A percentile compares a stretch with the other conserved stretches of the same genome.
These are phyloP conservation scores for Myotis yumanensis DNA, from an alignment of 2,113 vertebrate genomes.

Conservation along the genomic window DNA sequence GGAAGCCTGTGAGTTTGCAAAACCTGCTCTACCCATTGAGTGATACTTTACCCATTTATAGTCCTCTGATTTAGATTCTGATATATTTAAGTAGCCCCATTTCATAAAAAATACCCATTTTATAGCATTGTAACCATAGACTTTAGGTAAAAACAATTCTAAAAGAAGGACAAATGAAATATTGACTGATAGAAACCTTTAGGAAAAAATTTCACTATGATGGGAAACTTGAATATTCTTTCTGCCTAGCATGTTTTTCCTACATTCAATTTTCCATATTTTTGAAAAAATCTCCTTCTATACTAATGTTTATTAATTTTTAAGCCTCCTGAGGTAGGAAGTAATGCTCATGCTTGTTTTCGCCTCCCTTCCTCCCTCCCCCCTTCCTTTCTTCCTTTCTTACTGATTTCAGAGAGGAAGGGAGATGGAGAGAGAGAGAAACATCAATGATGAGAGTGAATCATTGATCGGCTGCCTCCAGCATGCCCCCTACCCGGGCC, in stretches of 20 bases:
- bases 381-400: too few species aligned
- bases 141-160: not conserved
- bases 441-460: too few species aligned
- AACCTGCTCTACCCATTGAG: constrained; percentile 38
- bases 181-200: not conserved
- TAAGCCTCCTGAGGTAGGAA: not conserved
- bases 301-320: constrained; percentile 20
- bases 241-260: not conserved
- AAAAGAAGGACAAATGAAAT: not conserved
- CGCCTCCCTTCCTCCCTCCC: too few species aligned
- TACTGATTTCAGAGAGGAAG: too few species aligned
- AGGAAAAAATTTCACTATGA: not conserved
- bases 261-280: not conserved
- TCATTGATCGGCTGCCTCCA: too few species aligned
- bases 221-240: constrained; percentile 12
- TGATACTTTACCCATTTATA: constrained; percentile 15
- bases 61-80: constrained; percentile 23
- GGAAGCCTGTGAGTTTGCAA: constrained; percentile 59
- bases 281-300: constrained; percentile 8
- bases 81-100: constrained; percentile 62
- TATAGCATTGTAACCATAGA: not conserved
- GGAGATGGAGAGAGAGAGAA: too few species aligned
- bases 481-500: too few species aligned
- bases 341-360: not conserved
- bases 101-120: constrained; percentile 31